Conservation (phyloP, 2,888 invertebrate species). For the Ormyrus thymus region DNA sequence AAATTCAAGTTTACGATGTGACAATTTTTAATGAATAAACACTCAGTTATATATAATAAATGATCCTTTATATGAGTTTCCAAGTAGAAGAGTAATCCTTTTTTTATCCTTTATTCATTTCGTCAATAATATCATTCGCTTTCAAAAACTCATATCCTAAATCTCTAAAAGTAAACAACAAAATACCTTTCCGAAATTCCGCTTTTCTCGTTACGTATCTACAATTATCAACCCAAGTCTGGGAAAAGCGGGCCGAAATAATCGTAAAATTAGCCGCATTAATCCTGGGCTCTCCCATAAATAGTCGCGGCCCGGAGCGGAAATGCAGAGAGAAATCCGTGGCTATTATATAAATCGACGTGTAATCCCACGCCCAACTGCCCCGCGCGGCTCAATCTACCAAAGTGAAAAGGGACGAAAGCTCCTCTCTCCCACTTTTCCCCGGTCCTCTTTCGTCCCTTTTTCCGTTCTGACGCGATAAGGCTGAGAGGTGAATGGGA, state of each 20-base stretch:
- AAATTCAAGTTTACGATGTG: too few species aligned
- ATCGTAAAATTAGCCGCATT: slow-evolving; percentile 28
- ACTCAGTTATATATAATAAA: too few species aligned
- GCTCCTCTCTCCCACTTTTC: background rate
- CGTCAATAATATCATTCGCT: too few species aligned
- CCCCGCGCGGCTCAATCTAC: slow-evolving; percentile 16
- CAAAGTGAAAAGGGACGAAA: slow-evolving; percentile 29
- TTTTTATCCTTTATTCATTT: too few species aligned
- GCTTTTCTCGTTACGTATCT: too few species aligned
- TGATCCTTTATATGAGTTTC: too few species aligned
- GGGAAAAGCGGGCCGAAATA: background rate
- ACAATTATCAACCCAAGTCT: too few species aligned
- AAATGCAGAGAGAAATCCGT: background rate
- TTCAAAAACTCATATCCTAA: too few species aligned
- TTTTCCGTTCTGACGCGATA: slow-evolving; percentile 17
- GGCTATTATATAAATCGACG: slow-evolving; percentile 20
- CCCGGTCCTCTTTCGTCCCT: background rate
- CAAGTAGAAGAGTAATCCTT: too few species aligned
- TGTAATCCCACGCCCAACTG: slow-evolving; percentile 24
- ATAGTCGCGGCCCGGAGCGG: background rate
- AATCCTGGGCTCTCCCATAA: slow-evolving; percentile 28
- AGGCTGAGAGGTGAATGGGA: slow-evolving; percentile 5
- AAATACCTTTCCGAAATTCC: too few species aligned
- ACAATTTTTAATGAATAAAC: too few species aligned
- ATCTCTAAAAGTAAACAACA: too few species aligned